phyloP scores from a whole-genome alignment of 2,113 vertebrate genomes.

The Apeltes quadracus region DNA sequence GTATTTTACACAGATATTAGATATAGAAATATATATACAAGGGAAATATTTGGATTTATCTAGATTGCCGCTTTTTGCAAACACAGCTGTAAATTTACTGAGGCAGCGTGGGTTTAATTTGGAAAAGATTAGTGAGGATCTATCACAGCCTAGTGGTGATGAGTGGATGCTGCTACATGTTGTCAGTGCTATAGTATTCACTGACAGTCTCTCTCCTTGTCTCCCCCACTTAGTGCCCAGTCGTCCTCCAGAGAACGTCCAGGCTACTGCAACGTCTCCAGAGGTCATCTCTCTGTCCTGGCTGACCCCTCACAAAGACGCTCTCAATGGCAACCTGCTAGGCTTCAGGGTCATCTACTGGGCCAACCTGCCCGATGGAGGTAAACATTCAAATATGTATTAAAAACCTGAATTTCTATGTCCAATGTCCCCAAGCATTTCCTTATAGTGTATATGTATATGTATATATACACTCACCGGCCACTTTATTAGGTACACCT shows the following conservation, averaged over 20 bases:
- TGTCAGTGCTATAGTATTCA: not conserved
- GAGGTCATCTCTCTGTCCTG: conserved; percentile 97
- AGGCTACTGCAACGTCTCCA: conserved; percentile 91
- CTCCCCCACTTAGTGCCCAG: conserved; percentile 87
- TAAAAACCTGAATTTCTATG: not conserved
- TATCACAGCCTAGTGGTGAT: conserved; percentile 69
- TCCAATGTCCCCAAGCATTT: too few relatives aligned
- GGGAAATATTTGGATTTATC: not conserved
- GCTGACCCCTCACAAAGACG: conserved; percentile 92
- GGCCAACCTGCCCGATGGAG: conserved; percentile 98
- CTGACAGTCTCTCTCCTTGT: not conserved
- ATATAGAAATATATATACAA: not conserved
- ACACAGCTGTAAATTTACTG: not conserved
- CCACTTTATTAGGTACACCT: too few relatives aligned
- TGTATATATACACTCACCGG: too few relatives aligned
- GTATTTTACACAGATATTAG: not conserved
- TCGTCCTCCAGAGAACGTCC: conserved; percentile 94
- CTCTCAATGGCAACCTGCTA: conserved; percentile 95
- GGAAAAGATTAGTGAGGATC: conserved; percentile 33
- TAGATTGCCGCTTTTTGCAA: too few relatives aligned
- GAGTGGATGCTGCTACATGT: conserved; percentile 18
- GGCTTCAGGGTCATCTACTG: conserved; percentile 98
- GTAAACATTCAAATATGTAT: conserved; percentile 69
- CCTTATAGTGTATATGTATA: too few relatives aligned
- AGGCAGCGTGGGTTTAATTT: not conserved